Base-by-base conservation (phyloP, 1,140 invertebrate species). In the Polypedilum pembai region DNA sequence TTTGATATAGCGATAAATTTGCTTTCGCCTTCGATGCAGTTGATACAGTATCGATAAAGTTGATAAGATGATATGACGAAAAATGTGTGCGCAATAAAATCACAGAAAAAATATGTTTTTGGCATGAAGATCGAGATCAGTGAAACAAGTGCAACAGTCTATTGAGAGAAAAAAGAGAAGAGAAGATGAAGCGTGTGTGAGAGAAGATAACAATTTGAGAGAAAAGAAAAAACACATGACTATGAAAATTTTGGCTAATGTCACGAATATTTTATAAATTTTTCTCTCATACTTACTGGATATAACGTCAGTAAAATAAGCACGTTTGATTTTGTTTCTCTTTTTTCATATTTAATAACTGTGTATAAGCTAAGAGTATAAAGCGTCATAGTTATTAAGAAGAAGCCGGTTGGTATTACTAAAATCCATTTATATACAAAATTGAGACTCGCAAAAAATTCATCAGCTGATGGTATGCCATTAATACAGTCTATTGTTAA, bases 1-100 rank as follows among this genome's bases (percentile, higher is more conserved):
- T 69, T 69, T 18, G 65, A 69, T 69, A 21, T 18, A 20, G 65
- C 65, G 7, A 69, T 69, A 21, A 69, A 69, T 69, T 69, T 69
- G 4, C 17, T 20, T 69, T 69, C 65, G 17, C 65, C 65, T 18
- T 69, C 65, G 18, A 69, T 69, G 18, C 20, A 69, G 65, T 69
- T 69, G 20, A 69, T 69, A 18, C 65, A 69, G 5, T 20, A 69
- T 69, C 65, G 17, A 69, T 69, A 69, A 18, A 69, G 18, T 12
- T 69, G 65, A 69, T 69, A 69, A 18, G 65, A 69, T 7, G 20
- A 18, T 2, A 69, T 69, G n/a, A 69, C 65, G 18, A 69, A 69
- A 18, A 18, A 8, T 10, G 18, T 69, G 65, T 69, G 65, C 8
- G 65, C 65, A 20, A 69, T 69, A n/a, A 18, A 18, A 20, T 69